Base-by-base conservation (phyloP, 2,888 invertebrate genomes). In the Biston betularia region DNA sequence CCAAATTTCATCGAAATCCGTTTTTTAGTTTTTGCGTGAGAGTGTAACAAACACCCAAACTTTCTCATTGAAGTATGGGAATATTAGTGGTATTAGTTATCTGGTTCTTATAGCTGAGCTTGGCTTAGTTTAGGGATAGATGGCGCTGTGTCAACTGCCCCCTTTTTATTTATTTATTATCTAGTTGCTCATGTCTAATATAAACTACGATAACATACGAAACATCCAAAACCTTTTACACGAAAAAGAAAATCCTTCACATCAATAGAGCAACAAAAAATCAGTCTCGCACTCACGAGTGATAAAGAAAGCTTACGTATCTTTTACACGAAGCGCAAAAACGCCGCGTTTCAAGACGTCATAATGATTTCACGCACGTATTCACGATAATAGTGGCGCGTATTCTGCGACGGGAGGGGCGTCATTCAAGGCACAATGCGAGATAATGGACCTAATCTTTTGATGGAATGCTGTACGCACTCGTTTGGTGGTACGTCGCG, bases 301-400 rank as follows among this genome's bases (percentile, higher is more conserved):
- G 40, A 62, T 66, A 63, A 63, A 63, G 50, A 45, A 54, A 67
- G 59, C 53, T 63, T 67, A 67, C 48, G 42, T 42, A 44, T 50
- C 58, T 49, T 63, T 49, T 54, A 63, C 67, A 59, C 52, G 54
- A 58, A 24, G 63, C 59, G 59, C 58, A 55, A 59, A 63, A 59
- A 58, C 62, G 59, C 63, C 33, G 73, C 68, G 75, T 76, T 69
- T 63, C 71, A 71, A 78, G 75, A 75, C 57, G 75, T 69, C 71
- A 69, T 76, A 76, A 70, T 71, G 64, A 82, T 79, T 81, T 80
- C 74, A 76, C 77, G 77, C 81, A 81, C 80, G 82, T 74, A 77
- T 74, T 71, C 74, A 72, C 71, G 65, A 78, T 74, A 75, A 76
- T 76, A 74, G 42, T 15, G 35, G 5, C 15, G 10, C 52, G 15